Percentiles rank a stretch among this genome's conserved stretches.
These are phyloP conservation scores for Lycocorax pyrrhopterus DNA, from an alignment of 2,113 vertebrate species.

Conservation along the genomic window DNA sequence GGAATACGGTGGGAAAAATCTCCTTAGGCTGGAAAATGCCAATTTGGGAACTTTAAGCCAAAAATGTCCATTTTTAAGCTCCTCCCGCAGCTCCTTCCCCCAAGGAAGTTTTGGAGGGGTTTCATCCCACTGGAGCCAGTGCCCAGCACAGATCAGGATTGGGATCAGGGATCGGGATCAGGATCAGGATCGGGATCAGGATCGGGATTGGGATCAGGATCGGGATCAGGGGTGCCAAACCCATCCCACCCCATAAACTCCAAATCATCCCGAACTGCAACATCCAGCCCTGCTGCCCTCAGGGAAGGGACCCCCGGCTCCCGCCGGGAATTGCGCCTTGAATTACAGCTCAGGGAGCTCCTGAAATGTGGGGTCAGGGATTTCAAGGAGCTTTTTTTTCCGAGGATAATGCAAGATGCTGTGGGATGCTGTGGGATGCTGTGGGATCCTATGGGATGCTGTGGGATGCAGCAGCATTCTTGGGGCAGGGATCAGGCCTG, in stretches of 20 bases:
- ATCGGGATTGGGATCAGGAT: neutral
- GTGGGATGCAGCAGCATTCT: neutral
- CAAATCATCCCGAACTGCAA: neutral
- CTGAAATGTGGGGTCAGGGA: neutral
- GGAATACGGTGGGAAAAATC: neutral
- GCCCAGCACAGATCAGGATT: neutral
- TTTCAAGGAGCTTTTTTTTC: neutral
- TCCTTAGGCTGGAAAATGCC: neutral
- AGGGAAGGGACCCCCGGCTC: accelerated
- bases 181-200: neutral
- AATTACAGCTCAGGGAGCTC: neutral
- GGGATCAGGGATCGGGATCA: neutral
- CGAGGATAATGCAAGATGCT: neutral
- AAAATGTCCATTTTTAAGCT: neutral
- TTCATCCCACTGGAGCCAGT: accelerated
- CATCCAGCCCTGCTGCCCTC: accelerated
- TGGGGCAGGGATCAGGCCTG: neutral
- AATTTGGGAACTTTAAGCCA: neutral
- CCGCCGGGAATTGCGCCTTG: accelerated
- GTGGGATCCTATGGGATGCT: neutral
- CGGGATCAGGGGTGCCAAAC: neutral
- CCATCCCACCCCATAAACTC: neutral
- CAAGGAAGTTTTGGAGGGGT: neutral
- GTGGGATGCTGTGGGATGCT: neutral
- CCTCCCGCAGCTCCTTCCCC: neutral